Evolutionary conservation across 1,140 invertebrate species (phyloP).

Genomic region (Mamestra configurata): DNA sequence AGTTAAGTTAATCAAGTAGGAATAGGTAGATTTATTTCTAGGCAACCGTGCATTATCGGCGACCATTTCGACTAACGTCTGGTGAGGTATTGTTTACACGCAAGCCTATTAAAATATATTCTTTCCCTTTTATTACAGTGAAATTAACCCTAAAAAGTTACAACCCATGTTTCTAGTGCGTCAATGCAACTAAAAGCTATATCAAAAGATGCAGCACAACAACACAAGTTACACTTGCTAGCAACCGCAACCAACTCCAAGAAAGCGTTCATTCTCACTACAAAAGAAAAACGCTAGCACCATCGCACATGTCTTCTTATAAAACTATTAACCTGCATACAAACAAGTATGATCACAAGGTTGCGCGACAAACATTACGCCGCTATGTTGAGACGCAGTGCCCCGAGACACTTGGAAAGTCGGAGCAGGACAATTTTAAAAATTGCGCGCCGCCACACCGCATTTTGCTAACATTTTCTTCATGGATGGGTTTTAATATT

Average conservation of each 20-base stretch:
- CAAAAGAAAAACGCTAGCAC: neutral
- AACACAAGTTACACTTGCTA: too few species aligned
- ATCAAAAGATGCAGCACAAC: too few species aligned
- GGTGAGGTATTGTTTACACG: too few species aligned
- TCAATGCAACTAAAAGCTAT: too few species aligned
- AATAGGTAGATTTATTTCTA: too few species aligned
- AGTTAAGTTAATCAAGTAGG: too few species aligned
- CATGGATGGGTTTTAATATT: constrained; percentile 52
- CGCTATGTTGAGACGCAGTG: constrained; percentile 6
- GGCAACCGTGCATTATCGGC: too few species aligned
- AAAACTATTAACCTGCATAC: constrained; percentile 4
- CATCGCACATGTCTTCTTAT: neutral
- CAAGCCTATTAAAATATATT: too few species aligned
- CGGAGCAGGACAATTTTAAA: constrained; percentile 42
- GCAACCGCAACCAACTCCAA: neutral
- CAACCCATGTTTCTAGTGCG: too few species aligned
- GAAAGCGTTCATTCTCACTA: neutral
- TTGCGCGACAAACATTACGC: neutral
- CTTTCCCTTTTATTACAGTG: too few species aligned
- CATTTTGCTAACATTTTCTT: constrained; percentile 53
- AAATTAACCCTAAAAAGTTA: too few species aligned
- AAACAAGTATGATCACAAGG: neutral
- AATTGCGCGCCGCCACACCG: constrained; percentile 45
- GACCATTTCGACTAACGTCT: too few species aligned
- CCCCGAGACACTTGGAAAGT: constrained; percentile 9